These are phyloP conservation scores for Lycia hirtaria DNA, from an alignment of 2,888 invertebrate species.

Conservation along the genomic window DNA sequence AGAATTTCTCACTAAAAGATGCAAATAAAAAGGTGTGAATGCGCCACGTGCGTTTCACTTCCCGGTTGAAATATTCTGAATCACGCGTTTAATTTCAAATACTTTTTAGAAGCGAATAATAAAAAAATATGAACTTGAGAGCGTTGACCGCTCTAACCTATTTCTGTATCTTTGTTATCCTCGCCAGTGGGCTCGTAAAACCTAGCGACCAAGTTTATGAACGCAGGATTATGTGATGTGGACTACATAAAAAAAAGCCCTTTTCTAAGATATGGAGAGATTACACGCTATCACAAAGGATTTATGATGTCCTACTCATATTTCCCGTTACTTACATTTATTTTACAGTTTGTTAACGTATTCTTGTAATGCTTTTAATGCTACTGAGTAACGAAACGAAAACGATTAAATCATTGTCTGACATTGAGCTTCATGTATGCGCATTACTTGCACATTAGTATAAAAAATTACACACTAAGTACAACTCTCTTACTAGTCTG, in stretches of 20 bases:
- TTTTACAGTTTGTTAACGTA: neutral
- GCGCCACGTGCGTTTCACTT: constrained; percentile 59
- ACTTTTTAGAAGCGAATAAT: constrained; percentile 67
- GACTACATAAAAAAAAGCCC: constrained; percentile 37
- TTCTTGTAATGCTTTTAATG: no score
- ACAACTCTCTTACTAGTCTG: no score
- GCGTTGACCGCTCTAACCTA: constrained; percentile 46
- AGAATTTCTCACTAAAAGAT: constrained; percentile 26
- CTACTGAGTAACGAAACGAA: no score
- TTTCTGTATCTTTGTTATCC: constrained; percentile 52
- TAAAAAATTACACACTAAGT: no score
- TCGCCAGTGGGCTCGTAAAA: constrained; percentile 52
- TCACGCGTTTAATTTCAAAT: constrained; percentile 34
- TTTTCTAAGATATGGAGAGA: constrained; percentile 33
- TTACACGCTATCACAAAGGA: constrained; percentile 40
- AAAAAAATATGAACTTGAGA: constrained; percentile 51
- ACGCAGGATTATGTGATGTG: constrained; percentile 40
- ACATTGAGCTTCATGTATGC: no score
- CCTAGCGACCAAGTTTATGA: constrained; percentile 46
- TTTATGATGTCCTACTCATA: constrained; percentile 33
- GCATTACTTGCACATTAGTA: no score
- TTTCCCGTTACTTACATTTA: constrained; percentile 18
- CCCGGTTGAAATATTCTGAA: constrained; percentile 47
- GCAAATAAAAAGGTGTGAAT: constrained; percentile 45
- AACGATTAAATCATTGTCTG: no score